phyloP scores from a whole-genome alignment of 1,140 invertebrate genomes.

The Kradibia gibbosae region DNA sequence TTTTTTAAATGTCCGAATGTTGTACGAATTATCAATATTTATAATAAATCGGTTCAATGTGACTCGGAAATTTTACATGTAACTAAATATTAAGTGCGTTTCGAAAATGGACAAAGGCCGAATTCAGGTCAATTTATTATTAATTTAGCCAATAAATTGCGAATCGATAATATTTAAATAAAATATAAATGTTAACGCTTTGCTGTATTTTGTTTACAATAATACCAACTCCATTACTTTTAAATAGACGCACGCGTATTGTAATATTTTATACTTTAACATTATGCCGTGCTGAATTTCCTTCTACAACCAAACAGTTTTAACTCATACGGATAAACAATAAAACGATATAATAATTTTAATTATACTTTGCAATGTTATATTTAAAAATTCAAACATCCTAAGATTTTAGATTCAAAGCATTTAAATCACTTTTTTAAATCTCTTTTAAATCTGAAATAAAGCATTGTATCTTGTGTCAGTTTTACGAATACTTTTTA shows the following conservation, averaged over 20 bases:
- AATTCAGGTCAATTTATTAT: not conserved
- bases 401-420: no score
- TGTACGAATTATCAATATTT: not conserved
- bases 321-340: no score
- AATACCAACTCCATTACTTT: not conserved
- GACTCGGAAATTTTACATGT: not conserved
- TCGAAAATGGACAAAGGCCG: not conserved
- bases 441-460: no score
- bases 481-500: no score
- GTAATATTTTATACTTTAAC: not conserved
- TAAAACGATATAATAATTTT: no score
- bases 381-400: no score
- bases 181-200: not conserved
- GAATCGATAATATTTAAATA: constrained; percentile 1
- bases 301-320: no score
- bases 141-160: not conserved
- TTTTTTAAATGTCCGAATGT: not conserved
- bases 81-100: not conserved
- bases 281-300: no score
- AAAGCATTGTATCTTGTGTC: no score
- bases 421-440: no score
- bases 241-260: not conserved
- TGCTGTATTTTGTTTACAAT: not conserved
- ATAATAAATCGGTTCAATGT: not conserved
- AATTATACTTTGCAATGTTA: no score